phyloP scores from a whole-genome alignment of 2,888 invertebrate genomes.

The Elysia crispata region DNA sequence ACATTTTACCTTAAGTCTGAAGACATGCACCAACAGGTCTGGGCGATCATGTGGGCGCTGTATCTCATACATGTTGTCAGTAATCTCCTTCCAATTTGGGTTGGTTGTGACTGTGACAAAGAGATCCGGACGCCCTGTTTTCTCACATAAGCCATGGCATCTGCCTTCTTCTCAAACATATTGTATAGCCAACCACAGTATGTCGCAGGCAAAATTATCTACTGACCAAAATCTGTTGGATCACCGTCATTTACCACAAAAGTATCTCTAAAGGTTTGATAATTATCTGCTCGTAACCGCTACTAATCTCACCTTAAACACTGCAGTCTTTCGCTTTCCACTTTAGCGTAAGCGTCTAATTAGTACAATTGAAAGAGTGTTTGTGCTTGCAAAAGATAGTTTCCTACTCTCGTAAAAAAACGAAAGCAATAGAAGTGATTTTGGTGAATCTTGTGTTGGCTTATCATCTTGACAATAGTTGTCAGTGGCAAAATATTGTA shows the following conservation, averaged over 20 bases:
- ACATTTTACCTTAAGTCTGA: too few relatives aligned
- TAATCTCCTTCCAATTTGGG: conserved; percentile 52
- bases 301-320: conserved; percentile 43
- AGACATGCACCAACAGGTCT: conserved; percentile 6
- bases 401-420: conserved; percentile 33
- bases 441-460: not conserved
- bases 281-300: conserved; percentile 52
- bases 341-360: conserved; percentile 52
- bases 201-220: conserved; percentile 61
- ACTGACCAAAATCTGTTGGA: conserved; percentile 50
- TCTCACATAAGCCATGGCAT: conserved; percentile 77
- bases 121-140: conserved; percentile 77
- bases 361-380: conserved; percentile 26
- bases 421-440: conserved; percentile 43
- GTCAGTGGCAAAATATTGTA: too few relatives aligned
- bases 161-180: conserved; percentile 76
- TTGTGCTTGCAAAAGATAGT: conserved; percentile 12
- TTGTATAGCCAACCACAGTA: conserved; percentile 72
- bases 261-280: conserved; percentile 62
- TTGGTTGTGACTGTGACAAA: conserved; percentile 58
- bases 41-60: conserved; percentile 14
- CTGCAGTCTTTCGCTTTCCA: conserved; percentile 53
- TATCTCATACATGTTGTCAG: not conserved
- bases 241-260: conserved; percentile 54
- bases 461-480: too few relatives aligned